Conservation (phyloP, 2,888 invertebrate genomes). For the Erynnis tages region DNA sequence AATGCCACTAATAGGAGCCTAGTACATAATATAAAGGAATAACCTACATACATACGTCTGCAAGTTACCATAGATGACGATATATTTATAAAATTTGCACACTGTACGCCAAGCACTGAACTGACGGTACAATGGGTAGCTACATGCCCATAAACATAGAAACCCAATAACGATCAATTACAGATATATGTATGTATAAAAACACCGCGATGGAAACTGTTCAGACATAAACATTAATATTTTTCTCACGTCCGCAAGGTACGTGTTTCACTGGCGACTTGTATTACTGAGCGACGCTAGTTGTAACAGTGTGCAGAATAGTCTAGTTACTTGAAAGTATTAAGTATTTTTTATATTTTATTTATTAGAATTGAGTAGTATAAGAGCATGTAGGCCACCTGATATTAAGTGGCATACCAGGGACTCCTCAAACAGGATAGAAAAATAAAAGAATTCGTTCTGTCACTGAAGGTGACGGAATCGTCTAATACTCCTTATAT, state of each 20-base stretch:
- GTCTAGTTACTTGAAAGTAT: too few relatives aligned
- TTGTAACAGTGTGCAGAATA: too few relatives aligned
- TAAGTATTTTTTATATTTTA: too few relatives aligned
- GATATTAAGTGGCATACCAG: too few relatives aligned
- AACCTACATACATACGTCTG: neutral
- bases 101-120: neutral
- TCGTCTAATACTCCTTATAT: slow-evolving; percentile 5
- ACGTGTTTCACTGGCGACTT: neutral
- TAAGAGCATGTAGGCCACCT: too few relatives aligned
- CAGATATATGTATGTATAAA: slow-evolving; percentile 41
- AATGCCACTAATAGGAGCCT: neutral
- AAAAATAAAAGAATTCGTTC: too few relatives aligned
- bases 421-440: too few relatives aligned
- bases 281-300: neutral
- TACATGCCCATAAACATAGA: slow-evolving; percentile 31
- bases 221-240: slow-evolving; percentile 38
- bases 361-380: too few relatives aligned
- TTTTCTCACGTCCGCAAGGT: slow-evolving; percentile 37
- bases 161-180: slow-evolving; percentile 35
- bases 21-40: neutral
- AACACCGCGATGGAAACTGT: slow-evolving; percentile 38
- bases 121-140: slow-evolving; percentile 17
- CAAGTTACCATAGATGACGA: slow-evolving; percentile 6
- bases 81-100: slow-evolving; percentile 9
- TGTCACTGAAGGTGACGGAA: neutral